Base-by-base conservation (phyloP, 2,888 invertebrate genomes). In the Palloptera scutellata region DNA sequence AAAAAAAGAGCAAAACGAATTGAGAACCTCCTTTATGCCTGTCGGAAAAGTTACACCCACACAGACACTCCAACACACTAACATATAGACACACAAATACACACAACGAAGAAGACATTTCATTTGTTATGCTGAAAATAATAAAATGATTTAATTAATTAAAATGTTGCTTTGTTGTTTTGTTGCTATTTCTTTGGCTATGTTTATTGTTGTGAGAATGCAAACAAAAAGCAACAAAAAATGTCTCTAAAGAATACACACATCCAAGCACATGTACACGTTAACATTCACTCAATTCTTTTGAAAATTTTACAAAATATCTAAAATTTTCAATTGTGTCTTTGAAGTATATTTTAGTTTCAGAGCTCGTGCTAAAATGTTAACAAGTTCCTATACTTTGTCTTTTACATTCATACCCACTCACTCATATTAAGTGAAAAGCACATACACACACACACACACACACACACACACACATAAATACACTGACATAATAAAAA, bases 1-100 rank as follows among this genome's bases (percentile, higher is more conserved):
- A 45, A 45, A 59, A 59, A 17, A 20, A 19, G 48, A 59, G 19
- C 45, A 45, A 19, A 19, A 20, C 48, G 45, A n/a, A n/a, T n/a
- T 45, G 20, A 13, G 19, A 45, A 15, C 45, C 43, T 5, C 5
- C 17, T 30, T 30, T 30, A 30, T 30, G 30, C 30, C 30, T 30
- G 30, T 30, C 30, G 30, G 3, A 30, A 30, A 43, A 43, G 17
- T 8, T 30, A 9, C 51, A 45, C n/a, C 9, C 3, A 45, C 17
- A 5, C 1, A 11, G 13, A 42, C n/a, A 12, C 9, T 42, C 52
- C 5, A 17, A 43, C n/a, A 13, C n/a, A 12, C 8, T 20, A 20
- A 54, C 11, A 12, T 19, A n/a, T n/a, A 42, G 41, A 11, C 43
- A 30, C 43, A 30, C 12, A 45, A 15, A 17, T 12, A 10, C 30